phyloP scores from a whole-genome alignment of 2,113 vertebrate species.

The Ramphastos sulfuratus region DNA sequence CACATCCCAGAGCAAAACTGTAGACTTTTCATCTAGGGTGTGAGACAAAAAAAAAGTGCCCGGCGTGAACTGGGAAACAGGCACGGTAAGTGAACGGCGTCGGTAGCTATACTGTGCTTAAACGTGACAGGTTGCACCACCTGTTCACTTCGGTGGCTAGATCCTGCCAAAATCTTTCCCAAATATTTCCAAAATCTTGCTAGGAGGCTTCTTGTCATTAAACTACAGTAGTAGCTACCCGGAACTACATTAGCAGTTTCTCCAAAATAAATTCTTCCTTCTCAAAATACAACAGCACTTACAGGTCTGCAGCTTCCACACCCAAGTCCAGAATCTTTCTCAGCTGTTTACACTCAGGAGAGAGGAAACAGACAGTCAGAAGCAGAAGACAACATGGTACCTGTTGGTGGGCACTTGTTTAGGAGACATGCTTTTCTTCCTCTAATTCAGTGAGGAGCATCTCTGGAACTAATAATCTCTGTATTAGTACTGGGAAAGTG shows the following conservation, averaged over 20 bases:
- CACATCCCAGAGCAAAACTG: rapidly evolving
- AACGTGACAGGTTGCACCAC: rapidly evolving
- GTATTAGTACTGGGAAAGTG: rapidly evolving
- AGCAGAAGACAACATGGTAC: not conserved
- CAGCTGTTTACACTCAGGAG: not conserved
- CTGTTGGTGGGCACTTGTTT: not conserved
- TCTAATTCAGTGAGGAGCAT: not conserved
- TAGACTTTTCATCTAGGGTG: rapidly evolving
- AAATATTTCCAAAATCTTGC: not conserved
- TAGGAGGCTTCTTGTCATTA: too few species aligned
- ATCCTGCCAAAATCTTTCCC: not conserved
- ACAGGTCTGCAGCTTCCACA: not conserved
- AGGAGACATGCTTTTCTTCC: not conserved
- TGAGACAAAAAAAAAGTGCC: too few species aligned
- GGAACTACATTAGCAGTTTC: not conserved
- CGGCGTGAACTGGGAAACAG: rapidly evolving
- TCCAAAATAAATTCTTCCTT: not conserved
- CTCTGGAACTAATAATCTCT: not conserved
- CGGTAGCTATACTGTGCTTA: too few species aligned
- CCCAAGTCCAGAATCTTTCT: rapidly evolving
- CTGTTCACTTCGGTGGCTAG: not conserved
- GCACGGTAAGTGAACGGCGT: not conserved
- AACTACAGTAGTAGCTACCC: rapidly evolving
- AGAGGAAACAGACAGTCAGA: not conserved
- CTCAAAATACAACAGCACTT: not conserved